phyloP scores from a whole-genome alignment of 2,888 invertebrate species.

The Parascotia fuliginaria region DNA sequence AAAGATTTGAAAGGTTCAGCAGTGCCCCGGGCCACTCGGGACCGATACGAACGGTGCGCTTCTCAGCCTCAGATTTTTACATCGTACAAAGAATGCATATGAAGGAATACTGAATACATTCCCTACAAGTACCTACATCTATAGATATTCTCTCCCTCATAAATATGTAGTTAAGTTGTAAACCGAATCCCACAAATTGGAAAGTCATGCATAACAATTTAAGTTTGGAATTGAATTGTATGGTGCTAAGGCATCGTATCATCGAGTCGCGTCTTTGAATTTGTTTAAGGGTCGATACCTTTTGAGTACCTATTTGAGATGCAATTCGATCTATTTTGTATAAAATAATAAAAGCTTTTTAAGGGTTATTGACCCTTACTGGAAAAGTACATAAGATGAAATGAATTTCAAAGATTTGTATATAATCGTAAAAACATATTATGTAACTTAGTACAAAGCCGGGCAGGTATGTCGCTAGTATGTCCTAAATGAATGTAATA shows the following conservation, averaged over 20 bases:
- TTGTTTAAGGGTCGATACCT: conserved; percentile 7
- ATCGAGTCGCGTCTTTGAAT: conserved; percentile 5
- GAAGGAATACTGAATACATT: conserved; percentile 43
- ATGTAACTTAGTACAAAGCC: too few species aligned
- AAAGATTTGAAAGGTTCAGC: conserved; percentile 21
- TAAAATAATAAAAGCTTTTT: background rate
- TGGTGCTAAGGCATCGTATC: conserved; percentile 11
- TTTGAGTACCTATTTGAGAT: background rate
- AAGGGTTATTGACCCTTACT: too few species aligned
- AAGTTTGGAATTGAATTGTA: conserved; percentile 38
- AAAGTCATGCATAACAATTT: conserved; percentile 54
- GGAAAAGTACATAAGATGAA: too few species aligned
- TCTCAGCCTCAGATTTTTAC: conserved; percentile 55
- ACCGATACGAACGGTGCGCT: conserved; percentile 54
- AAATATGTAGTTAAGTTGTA: conserved; percentile 56
- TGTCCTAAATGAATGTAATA: too few species aligned
- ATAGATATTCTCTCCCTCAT: conserved; percentile 45
- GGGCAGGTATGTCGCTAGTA: too few species aligned
- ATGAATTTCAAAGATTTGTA: too few species aligned
- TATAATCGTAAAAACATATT: too few species aligned
- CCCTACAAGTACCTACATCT: conserved; percentile 48
- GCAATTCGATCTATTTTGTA: background rate
- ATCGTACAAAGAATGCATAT: conserved; percentile 66
- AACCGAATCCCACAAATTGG: conserved; percentile 52
- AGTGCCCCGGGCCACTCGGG: conserved; percentile 47